Evolutionary conservation across 2,113 vertebrate genomes (phyloP).

Genomic region (Mirza zaza): DNA sequence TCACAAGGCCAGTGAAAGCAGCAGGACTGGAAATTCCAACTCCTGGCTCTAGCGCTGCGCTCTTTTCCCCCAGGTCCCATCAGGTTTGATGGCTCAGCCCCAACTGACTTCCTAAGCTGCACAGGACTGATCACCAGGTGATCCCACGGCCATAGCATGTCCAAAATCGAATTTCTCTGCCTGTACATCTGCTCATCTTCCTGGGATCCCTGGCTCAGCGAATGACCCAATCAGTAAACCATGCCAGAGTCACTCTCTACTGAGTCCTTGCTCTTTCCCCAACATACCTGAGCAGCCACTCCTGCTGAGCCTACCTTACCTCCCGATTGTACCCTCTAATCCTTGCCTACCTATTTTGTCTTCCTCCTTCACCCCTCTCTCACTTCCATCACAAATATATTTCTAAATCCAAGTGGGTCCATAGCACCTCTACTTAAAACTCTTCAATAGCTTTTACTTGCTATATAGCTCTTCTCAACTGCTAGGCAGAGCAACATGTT

Average conservation of each 20-base stretch:
- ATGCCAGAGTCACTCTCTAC: background rate
- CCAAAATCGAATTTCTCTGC: background rate
- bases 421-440: background rate
- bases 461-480: background rate
- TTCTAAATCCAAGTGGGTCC: background rate
- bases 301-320: background rate
- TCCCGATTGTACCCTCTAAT: fast-evolving
- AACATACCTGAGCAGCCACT: background rate
- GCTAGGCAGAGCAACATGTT: background rate
- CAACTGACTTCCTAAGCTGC: background rate
- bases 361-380: background rate
- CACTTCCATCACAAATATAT: background rate
- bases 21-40: background rate
- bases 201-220: background rate
- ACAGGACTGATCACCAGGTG: background rate
- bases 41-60: fast-evolving
- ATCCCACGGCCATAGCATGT: background rate
- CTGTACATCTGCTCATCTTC: background rate
- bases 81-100: background rate
- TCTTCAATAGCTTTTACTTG: background rate
- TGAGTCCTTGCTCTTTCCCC: background rate
- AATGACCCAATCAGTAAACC: background rate
- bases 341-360: background rate
- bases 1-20: background rate
- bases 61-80: background rate